Evolutionary conservation across 2,888 invertebrate genomes (phyloP).

Genomic region (Catonia carolina): DNA sequence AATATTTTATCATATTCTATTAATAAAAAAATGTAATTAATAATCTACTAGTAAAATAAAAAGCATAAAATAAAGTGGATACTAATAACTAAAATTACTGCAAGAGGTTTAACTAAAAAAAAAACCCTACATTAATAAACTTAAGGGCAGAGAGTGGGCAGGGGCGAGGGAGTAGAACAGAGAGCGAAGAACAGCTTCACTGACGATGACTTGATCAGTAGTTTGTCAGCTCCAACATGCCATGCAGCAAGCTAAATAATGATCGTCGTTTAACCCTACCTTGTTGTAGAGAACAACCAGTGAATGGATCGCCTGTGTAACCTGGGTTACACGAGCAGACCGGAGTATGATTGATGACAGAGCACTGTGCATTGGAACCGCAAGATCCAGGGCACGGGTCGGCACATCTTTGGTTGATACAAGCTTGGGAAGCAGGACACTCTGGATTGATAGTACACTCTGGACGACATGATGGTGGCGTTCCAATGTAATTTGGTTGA

Average conservation of each 20-base stretch:
- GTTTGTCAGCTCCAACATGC: constrained; percentile 27
- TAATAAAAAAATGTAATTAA: background rate
- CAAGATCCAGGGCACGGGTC: constrained; percentile 66
- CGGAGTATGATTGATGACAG: constrained; percentile 43
- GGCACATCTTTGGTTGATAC: constrained; percentile 68
- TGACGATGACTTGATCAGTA: background rate
- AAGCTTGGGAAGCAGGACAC: constrained; percentile 67
- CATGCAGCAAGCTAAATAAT: constrained; percentile 26
- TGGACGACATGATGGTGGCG: constrained; percentile 75
- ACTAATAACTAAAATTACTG: constrained; percentile 3
- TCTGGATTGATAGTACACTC: constrained; percentile 71
- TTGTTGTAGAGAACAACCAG: constrained; percentile 33
- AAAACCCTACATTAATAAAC: background rate
- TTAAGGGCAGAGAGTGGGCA: background rate
- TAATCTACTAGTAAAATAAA: background rate
- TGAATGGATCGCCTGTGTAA: constrained; percentile 42
- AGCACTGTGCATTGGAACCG: constrained; percentile 42
- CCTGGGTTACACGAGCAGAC: constrained; percentile 43
- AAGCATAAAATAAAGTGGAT: constrained; percentile 3
- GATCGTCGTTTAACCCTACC: constrained; percentile 42
- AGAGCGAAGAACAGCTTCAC: constrained; percentile 8
- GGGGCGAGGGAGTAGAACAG: constrained; percentile 10
- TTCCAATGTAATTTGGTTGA: constrained; percentile 67
- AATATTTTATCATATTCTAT: no score
- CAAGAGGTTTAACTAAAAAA: constrained; percentile 4